A percentile compares a stretch with the other conserved stretches of the same genome.
Evolutionary conservation across 2,797 vertebrate genomes (phyloP).

Genomic region (Enteromius thamalakanensis): DNA sequence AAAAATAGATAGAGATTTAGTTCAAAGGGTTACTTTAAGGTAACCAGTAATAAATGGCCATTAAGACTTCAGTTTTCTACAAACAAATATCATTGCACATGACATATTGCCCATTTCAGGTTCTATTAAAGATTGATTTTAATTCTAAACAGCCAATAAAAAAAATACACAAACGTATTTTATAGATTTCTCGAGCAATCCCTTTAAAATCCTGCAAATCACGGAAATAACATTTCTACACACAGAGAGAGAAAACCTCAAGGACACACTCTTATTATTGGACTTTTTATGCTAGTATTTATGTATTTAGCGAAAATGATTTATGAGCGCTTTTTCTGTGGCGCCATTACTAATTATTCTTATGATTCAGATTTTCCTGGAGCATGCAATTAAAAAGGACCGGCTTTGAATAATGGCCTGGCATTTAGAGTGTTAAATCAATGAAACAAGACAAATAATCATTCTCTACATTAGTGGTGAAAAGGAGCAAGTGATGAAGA

Average conservation of each 20-base stretch:
- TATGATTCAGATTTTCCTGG: constrained; percentile 53
- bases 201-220: neutral
- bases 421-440: constrained; percentile 61
- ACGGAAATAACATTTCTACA: neutral
- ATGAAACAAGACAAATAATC: constrained; percentile 65
- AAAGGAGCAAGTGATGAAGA: constrained; percentile 50
- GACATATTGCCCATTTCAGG: constrained; percentile 13
- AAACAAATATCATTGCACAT: neutral
- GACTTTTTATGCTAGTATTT: constrained; percentile 25
- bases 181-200: constrained; percentile 19
- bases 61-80: constrained; percentile 3
- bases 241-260: constrained; percentile 14
- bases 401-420: constrained; percentile 58
- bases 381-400: constrained; percentile 52
- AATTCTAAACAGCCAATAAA: constrained; percentile 24
- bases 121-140: constrained; percentile 15
- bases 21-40: constrained; percentile 34
- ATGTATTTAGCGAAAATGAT: constrained; percentile 44
- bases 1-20: constrained; percentile 25
- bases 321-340: constrained; percentile 47
- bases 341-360: constrained; percentile 56
- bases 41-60: constrained; percentile 25
- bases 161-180: constrained; percentile 6
- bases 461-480: constrained; percentile 37
- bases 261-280: constrained; percentile 42